These are phyloP conservation scores for Xerus inauris DNA, from an alignment of 2,113 vertebrate species.

Conservation along the genomic window DNA sequence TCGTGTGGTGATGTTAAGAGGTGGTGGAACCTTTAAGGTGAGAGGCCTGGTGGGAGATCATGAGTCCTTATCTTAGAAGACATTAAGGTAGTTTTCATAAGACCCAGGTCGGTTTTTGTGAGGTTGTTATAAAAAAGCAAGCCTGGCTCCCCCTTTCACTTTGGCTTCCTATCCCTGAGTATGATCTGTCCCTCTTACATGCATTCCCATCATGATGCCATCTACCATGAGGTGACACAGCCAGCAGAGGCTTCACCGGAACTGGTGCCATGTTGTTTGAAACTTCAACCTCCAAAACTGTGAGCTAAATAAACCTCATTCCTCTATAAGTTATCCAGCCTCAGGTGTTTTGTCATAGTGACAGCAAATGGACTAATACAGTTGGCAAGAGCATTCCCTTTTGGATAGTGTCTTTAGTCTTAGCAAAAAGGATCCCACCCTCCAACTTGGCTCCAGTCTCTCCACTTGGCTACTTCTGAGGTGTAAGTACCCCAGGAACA, in stretches of 20 bases:
- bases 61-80: too few relatives aligned
- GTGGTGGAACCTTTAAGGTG: neutral
- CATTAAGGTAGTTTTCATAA: too few relatives aligned
- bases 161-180: neutral
- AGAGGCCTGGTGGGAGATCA: neutral
- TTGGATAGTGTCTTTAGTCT: neutral
- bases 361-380: neutral
- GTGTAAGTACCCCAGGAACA: neutral
- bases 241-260: neutral
- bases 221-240: neutral
- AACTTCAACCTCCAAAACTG: too few relatives aligned
- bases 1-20: neutral
- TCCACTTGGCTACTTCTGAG: neutral
- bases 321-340: neutral
- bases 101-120: neutral
- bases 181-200: neutral
- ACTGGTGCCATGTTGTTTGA: neutral
- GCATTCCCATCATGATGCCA: neutral
- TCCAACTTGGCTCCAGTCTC: neutral
- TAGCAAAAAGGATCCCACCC: neutral
- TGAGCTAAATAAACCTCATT: neutral
- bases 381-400: neutral
- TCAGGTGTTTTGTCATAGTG: neutral
- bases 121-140: neutral
- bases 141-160: neutral